A percentile compares a stretch with the other conserved stretches of the same genome.
phyloP scores from a whole-genome alignment of 2,888 invertebrate species.

The Slavum lentiscoides region DNA sequence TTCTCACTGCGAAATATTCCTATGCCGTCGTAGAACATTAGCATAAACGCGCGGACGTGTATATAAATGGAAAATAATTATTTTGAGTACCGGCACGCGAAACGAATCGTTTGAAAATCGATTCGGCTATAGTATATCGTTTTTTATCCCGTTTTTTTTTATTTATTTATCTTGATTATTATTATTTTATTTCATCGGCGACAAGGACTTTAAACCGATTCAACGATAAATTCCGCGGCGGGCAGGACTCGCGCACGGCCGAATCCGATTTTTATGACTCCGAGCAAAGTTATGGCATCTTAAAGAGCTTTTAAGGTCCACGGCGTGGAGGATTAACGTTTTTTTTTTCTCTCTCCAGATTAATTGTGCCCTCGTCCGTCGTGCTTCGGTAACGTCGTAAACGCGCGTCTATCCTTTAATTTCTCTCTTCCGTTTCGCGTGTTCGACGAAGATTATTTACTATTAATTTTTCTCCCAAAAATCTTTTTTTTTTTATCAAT shows the following conservation, averaged over 20 bases:
- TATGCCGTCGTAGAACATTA: too few species aligned
- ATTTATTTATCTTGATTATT: neutral
- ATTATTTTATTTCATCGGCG: neutral
- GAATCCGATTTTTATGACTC: constrained; percentile 49
- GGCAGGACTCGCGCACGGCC: neutral
- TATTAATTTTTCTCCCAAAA: neutral
- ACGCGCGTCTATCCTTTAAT: constrained; percentile 3
- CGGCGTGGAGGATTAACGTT: constrained; percentile 11
- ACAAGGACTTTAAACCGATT: constrained; percentile 42
- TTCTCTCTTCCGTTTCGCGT: neutral
- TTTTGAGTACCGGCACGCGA: neutral
- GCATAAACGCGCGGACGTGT: too few species aligned
- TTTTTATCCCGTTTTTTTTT: neutral
- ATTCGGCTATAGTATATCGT: constrained; percentile 6
- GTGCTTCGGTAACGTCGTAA: neutral
- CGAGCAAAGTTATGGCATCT: constrained; percentile 23
- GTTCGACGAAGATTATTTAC: neutral
- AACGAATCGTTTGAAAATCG: constrained; percentile 30
- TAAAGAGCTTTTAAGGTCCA: constrained; percentile 45
- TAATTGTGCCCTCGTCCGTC: constrained; percentile 8
- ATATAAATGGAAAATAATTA: too few species aligned
- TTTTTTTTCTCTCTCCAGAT: constrained; percentile 12
- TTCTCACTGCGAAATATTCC: too few species aligned
- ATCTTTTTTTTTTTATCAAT: constrained; percentile 12
- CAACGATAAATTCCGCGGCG: constrained; percentile 31